Evolutionary conservation across 1,140 invertebrate species (phyloP), one percentile per base, ranked within the genome.

Genomic region (Drosophila ironensis): DNA sequence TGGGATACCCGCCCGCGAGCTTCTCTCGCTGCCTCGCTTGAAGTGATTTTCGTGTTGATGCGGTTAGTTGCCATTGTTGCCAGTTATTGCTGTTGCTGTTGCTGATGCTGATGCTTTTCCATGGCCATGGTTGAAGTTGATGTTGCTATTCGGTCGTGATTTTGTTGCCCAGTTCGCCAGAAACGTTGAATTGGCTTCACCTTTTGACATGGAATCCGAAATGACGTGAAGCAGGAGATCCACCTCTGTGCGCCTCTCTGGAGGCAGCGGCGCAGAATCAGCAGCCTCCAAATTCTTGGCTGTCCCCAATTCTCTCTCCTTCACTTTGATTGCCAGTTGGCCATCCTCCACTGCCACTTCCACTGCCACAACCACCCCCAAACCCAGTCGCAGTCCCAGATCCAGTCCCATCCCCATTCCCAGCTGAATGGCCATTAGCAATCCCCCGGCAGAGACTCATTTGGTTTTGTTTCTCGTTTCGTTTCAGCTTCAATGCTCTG

Each of bases 141-240:
- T n/a, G n/a, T n/a, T n/a, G 22, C 52, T 61, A n/a, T n/a, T n/a
- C n/a, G 45, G 75, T 86, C 80, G 80, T 86, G 80, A 87, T 80
- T 80, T 78, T 72, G 66, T 67, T 86, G 80, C 44, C 80, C 81
- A 75, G 75, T 86, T 86, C 81, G 72, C 56, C 30, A 75, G 80
- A 87, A 86, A 72, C 81, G 71, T 50, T 80, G 71, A 86, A 87
- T 86, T 86, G 80, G 75, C 80, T 86, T 86, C 80, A 86, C 80
- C 80, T 86, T 86, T 86, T 87, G 80, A 86, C 80, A 86, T 86
- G 80, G 81, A 87, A 86, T 86, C 71, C 63, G 71, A 87, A 87
- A 87, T 86, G 80, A 86, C 81, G 81, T 86, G 80, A 57, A 48
- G 57, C 52, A 84, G 51, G 57, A 73, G 30, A 57, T 57, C 33